A percentile compares a stretch with the other conserved stretches of the same genome.
phyloP scores from a whole-genome alignment of 2,888 invertebrate species.

The Chrysina gloriosa region DNA sequence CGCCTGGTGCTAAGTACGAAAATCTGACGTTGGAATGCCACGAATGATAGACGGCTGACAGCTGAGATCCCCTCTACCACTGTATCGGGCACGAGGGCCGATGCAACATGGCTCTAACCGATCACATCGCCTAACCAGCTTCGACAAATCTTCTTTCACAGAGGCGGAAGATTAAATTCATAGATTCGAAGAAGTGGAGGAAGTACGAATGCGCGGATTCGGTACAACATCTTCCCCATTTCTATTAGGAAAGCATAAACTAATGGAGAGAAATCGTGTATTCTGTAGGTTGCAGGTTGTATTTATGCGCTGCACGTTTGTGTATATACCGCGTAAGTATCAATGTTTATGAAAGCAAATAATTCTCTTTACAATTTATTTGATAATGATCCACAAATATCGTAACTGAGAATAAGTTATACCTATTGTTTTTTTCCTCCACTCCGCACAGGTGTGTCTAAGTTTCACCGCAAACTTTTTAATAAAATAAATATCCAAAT shows the following conservation, averaged over 20 bases:
- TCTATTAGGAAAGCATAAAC: conserved; percentile 56
- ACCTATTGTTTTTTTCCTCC: no score
- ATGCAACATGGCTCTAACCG: conserved; percentile 19
- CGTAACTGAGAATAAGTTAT: no score
- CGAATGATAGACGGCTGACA: conserved; percentile 66
- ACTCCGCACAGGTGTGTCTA: background rate
- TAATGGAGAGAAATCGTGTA: conserved; percentile 47
- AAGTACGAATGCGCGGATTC: conserved; percentile 60
- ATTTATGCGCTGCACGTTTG: background rate
- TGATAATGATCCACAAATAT: no score
- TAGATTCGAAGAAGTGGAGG: conserved; percentile 57
- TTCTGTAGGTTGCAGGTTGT: background rate
- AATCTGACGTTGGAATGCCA: conserved; percentile 65
- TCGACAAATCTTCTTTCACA: conserved; percentile 34
- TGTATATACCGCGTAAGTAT: background rate
- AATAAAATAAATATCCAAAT: background rate
- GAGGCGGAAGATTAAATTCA: conserved; percentile 52
- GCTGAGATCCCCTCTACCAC: conserved; percentile 54
- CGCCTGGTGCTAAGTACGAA: conserved; percentile 60
- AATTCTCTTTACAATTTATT: no score
- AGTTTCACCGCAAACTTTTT: background rate
- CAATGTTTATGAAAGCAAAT: background rate
- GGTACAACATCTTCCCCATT: conserved; percentile 64
- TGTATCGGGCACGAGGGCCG: conserved; percentile 27
- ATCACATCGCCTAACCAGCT: conserved; percentile 17